A percentile compares a stretch with the other conserved stretches of the same genome.
Conservation (phyloP, 2,113 vertebrate species). For the Labeo rohita region DNA sequence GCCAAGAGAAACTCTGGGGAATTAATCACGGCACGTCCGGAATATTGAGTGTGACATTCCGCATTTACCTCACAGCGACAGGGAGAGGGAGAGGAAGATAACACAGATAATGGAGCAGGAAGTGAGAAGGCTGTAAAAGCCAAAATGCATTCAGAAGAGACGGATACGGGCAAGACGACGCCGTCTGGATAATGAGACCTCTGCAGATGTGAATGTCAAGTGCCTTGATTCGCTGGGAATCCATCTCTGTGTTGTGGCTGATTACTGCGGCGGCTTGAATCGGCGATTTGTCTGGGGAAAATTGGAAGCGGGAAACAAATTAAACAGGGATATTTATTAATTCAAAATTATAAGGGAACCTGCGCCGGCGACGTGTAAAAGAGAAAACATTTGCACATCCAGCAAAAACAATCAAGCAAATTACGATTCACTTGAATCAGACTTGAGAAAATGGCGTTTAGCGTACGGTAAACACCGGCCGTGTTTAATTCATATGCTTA, state of each 20-base stretch:
- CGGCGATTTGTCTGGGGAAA: background rate
- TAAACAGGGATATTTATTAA: background rate
- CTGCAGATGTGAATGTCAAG: conserved; percentile 36
- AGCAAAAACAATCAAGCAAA: conserved; percentile 19
- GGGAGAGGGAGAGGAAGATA: conserved; percentile 41
- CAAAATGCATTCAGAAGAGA: conserved; percentile 39
- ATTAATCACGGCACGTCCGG: conserved; percentile 60
- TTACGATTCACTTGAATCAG: background rate
- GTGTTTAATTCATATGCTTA: conserved; percentile 64
- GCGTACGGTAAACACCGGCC: conserved; percentile 65
- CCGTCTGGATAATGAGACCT: conserved; percentile 49
- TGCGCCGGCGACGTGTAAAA: background rate
- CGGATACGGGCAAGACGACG: conserved; percentile 24
- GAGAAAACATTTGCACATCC: conserved; percentile 28
- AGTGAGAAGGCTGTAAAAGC: conserved; percentile 40
- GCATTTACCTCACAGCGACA: conserved; percentile 57
- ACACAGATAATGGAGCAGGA: conserved; percentile 44
- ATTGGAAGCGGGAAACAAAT: background rate
- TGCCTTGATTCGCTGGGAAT: conserved; percentile 30
- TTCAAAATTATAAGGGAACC: background rate
- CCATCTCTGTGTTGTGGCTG: background rate
- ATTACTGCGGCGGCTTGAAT: conserved; percentile 2
- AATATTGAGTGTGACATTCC: conserved; percentile 74
- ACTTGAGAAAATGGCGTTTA: background rate
- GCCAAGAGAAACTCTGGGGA: conserved; percentile 69